phyloP scores from a whole-genome alignment of 2,888 invertebrate species.

The Diploptera punctata region DNA sequence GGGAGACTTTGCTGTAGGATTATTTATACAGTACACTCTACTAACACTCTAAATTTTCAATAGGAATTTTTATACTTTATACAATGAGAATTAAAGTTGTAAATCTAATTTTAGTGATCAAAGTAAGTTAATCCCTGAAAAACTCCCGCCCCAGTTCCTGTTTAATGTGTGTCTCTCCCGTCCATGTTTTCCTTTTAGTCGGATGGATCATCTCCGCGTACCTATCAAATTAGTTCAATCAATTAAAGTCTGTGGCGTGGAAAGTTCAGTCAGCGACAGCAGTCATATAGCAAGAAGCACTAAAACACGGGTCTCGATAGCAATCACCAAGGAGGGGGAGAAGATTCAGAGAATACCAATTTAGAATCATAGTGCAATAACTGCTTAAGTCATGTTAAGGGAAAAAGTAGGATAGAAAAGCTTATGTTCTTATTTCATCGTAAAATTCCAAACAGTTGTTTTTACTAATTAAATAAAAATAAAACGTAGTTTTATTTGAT shows the following conservation, averaged over 20 bases:
- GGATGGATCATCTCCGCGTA: conserved; percentile 4
- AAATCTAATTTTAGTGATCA: too few relatives aligned
- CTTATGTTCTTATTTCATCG: too few relatives aligned
- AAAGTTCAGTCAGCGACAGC: conserved; percentile 1
- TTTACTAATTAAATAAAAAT: too few relatives aligned
- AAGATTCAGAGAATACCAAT: conserved; percentile 3
- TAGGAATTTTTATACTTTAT: too few relatives aligned
- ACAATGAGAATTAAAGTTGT: too few relatives aligned
- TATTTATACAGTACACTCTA: too few relatives aligned
- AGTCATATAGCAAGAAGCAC: conserved; percentile 21
- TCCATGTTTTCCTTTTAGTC: neutral
- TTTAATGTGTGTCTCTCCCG: neutral
- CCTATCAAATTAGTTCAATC: conserved; percentile 28
- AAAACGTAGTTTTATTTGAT: too few relatives aligned
- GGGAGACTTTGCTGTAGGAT: too few relatives aligned
- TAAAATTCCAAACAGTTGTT: too few relatives aligned
- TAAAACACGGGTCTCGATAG: neutral
- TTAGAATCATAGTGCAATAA: neutral
- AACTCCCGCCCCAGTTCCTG: neutral
- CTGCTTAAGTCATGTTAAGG: neutral
- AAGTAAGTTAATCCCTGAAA: conserved; percentile 3
- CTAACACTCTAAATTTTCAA: too few relatives aligned
- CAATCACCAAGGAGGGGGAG: neutral
- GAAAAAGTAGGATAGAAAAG: too few relatives aligned
- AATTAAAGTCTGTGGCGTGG: conserved; percentile 20